Percentiles rank a stretch among this genome's conserved stretches.
These are phyloP conservation scores for Euschistus heros DNA, from an alignment of 1,140 invertebrate genomes.

Conservation along the genomic window DNA sequence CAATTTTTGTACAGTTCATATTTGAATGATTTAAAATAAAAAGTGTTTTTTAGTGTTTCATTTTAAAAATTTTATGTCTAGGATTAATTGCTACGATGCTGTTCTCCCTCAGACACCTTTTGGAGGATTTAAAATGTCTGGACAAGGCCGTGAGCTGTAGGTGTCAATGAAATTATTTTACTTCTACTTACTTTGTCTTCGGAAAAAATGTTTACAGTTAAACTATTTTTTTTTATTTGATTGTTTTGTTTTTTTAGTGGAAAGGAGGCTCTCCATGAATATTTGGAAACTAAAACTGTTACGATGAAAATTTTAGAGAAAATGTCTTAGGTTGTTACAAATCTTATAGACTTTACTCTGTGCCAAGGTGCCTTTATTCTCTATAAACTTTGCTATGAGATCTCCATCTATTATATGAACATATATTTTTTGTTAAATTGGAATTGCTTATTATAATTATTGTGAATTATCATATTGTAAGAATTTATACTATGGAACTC, in stretches of 20 bases:
- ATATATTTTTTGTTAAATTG: too few species aligned
- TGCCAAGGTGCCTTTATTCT: too few species aligned
- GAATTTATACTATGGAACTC: too few species aligned
- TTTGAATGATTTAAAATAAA: too few species aligned
- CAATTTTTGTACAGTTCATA: too few species aligned
- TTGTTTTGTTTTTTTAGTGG: constrained; percentile 2
- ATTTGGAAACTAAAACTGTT: constrained; percentile 17
- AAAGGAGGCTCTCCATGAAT: constrained; percentile 12
- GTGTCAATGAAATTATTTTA: neutral
- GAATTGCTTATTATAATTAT: too few species aligned
- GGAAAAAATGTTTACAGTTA: neutral
- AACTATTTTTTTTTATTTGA: too few species aligned
- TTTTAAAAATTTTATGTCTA: constrained; percentile 35
- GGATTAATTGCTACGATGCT: constrained; percentile 74
- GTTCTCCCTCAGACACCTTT: constrained; percentile 67
- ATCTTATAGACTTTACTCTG: too few species aligned
- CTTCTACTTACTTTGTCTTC: neutral
- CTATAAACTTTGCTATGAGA: too few species aligned
- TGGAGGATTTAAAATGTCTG: constrained; percentile 79
- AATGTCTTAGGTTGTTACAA: constrained; percentile 13
- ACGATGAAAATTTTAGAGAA: constrained; percentile 24
- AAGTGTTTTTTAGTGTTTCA: too few species aligned
- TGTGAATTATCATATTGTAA: too few species aligned
- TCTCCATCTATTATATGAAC: too few species aligned
- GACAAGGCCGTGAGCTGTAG: constrained; percentile 66